phyloP scores from a whole-genome alignment of 1,140 invertebrate genomes.

The Magallana angulata region DNA sequence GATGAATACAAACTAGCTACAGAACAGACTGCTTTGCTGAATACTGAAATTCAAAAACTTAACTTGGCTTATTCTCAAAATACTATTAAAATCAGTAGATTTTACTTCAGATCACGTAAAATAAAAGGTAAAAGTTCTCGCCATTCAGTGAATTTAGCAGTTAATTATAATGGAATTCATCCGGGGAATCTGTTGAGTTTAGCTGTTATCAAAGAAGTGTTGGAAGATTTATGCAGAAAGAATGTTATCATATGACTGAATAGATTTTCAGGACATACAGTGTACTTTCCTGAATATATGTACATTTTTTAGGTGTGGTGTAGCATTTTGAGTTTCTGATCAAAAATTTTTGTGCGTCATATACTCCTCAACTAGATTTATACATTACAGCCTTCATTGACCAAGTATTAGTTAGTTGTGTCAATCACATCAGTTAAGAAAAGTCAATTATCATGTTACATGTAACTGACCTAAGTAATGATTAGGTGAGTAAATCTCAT shows the following conservation, averaged over 20 bases:
- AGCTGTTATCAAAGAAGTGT: neutral
- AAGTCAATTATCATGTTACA: neutral
- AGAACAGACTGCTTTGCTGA: no score
- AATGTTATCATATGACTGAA: neutral
- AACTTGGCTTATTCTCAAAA: no score
- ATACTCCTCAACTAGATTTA: neutral
- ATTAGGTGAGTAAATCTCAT: neutral
- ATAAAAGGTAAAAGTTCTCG: no score
- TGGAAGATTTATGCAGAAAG: neutral
- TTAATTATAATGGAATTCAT: neutral
- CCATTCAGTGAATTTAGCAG: no score
- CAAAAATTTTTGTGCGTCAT: neutral
- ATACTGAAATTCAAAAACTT: no score
- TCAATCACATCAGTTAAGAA: neutral
- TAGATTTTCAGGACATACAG: neutral
- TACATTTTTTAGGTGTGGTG: neutral
- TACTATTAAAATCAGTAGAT: no score
- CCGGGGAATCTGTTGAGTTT: neutral
- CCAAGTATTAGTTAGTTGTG: neutral
- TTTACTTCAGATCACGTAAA: no score
- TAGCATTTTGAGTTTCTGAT: constrained; percentile 7
- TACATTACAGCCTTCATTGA: neutral
- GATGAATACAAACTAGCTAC: no score
- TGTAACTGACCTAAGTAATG: neutral
- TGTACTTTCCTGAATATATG: neutral